Evolutionary conservation across 2,888 invertebrate genomes (phyloP), one percentile per base, ranked within the genome.

Genomic region (Sthenelais limicola): DNA sequence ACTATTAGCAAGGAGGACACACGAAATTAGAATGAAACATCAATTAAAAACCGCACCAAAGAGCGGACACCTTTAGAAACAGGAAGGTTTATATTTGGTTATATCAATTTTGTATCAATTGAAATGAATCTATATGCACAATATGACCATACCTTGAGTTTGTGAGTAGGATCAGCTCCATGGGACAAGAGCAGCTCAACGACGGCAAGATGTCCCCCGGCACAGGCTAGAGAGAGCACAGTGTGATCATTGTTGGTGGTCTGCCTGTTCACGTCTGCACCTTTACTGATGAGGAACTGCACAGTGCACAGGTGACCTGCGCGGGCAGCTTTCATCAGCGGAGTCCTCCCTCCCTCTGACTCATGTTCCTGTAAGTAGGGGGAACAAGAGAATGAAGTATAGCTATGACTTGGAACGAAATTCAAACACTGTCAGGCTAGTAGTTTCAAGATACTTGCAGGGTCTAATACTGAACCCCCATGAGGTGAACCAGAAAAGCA

Each of bases 271-370:
- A 94, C 93, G 87, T 94, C 92, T 26, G 94, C 94, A 77, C 87
- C 92, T 88, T 96, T 95, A 72, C 93, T 92, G 79, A 98, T 93
- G 76, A 99, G 92, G 90, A 96, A 97, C 90, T 97, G 95, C 80
- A 98, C 97, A 78, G 98, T 97, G 89, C 96, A 96, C 71, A 95
- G 90, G 88, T 98, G 97, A 0, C 98, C 98, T 21, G 97, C 96
- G 79, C 98, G 92, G 80, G 97, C 96, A 32, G 98, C 98, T 90
- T 98, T 98, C 98, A 99, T 98, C 84, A 99, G 90, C 62, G 98
- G 97, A 77, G 98, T 99, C 82, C 97, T 91, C 4, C 98, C 98
- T 76, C 96, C 98, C 89, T 98, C 98, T 56, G 95, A 95, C 90
- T 97, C 96, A 89, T 97, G 97, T 89, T 98, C 97, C 91, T 92